A percentile compares a stretch with the other conserved stretches of the same genome.
Evolutionary conservation across 2,888 invertebrate species (phyloP).

Genomic region (Patella depressa): DNA sequence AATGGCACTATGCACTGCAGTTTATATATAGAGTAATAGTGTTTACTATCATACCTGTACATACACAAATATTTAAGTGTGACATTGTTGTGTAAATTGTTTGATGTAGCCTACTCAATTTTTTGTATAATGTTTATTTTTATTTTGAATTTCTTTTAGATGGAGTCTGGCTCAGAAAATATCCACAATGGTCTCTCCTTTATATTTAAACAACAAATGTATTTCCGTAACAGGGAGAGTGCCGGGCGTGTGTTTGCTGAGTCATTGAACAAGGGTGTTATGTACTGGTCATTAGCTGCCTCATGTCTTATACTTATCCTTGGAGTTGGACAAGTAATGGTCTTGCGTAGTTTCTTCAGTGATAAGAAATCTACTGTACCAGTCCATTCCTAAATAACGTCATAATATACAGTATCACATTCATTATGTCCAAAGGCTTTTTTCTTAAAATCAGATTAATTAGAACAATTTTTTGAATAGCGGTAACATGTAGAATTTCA

Average conservation of each 20-base stretch:
- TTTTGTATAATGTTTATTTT: neutral
- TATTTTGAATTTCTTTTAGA: constrained; percentile 74
- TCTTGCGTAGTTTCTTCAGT: constrained; percentile 91
- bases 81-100: too few species aligned
- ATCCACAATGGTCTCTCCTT: constrained; percentile 90
- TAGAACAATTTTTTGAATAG: too few species aligned
- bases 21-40: too few species aligned
- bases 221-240: constrained; percentile 93
- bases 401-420: too few species aligned
- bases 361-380: constrained; percentile 73
- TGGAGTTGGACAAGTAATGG: constrained; percentile 88
- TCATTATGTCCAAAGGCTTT: too few species aligned
- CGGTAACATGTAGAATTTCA: too few species aligned
- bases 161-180: constrained; percentile 91
- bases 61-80: too few species aligned
- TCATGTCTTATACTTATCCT: constrained; percentile 87
- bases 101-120: neutral
- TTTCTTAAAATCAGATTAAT: too few species aligned
- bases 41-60: too few species aligned
- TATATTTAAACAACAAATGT: constrained; percentile 95
- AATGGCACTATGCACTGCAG: too few species aligned
- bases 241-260: constrained; percentile 95
- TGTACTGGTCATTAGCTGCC: constrained; percentile 88
- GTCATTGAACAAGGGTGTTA: constrained; percentile 91
- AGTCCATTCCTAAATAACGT: neutral